Conservation (phyloP, 2,113 vertebrate species). For the Rhipidura dahli region DNA sequence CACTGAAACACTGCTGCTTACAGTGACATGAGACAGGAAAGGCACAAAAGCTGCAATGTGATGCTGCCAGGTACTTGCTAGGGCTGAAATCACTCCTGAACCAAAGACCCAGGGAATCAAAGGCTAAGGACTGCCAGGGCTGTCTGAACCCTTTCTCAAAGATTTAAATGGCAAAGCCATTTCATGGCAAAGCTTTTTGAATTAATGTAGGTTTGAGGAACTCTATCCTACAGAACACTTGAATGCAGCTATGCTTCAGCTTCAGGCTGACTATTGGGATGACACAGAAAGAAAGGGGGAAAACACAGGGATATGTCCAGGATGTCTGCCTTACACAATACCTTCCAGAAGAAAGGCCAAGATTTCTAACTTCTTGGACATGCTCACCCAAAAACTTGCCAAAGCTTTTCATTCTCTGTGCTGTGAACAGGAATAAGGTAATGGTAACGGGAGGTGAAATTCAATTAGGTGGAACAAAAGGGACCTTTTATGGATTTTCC, state of each 20-base stretch:
- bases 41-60: neutral
- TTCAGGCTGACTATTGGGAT: neutral
- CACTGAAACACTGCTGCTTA: neutral
- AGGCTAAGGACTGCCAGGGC: neutral
- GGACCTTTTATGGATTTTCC: conserved; percentile 49
- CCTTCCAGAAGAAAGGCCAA: conserved; percentile 61
- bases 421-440: conserved; percentile 56
- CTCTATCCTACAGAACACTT: neutral
- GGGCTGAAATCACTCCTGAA: neutral
- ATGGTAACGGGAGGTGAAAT: conserved; percentile 47
- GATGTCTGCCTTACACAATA: conserved; percentile 51
- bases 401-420: conserved; percentile 43
- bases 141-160: neutral
- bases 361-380: conserved; percentile 46
- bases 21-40: neutral
- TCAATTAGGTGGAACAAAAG: conserved; percentile 65
- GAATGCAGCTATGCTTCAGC: neutral
- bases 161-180: neutral
- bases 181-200: neutral
- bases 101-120: neutral
- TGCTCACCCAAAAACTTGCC: conserved; percentile 27
- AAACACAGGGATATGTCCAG: conserved; percentile 1
- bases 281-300: neutral
- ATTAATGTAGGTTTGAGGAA: neutral
- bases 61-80: neutral